Evolutionary conservation across 2,888 invertebrate species (phyloP), one percentile per base, ranked within the genome.

Genomic region (Eilema sororculum): DNA sequence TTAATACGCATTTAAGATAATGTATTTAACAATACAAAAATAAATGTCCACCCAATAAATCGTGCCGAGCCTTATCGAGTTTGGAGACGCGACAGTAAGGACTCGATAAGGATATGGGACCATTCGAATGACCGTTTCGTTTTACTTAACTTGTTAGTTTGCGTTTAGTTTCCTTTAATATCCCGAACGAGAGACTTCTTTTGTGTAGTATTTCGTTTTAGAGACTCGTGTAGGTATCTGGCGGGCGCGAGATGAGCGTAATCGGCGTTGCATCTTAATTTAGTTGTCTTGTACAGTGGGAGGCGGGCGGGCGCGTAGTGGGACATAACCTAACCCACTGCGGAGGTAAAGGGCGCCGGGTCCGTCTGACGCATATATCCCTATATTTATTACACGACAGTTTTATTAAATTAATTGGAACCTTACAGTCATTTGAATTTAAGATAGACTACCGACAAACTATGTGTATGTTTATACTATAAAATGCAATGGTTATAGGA

Each of bases 1-100:
- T 94, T 94, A 94, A 94, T 94, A 93, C 89, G 92, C 92, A 91
- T 95, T 95, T 94, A 94, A 94, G 95, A 95, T 94, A 94, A 94
- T 94, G 93, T 94, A 94, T 94, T 92, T 92, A 89, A 91, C 89
- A 85, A 86, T 89, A 92, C 89, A 91, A 91, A 93, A 94, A 92
- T 92, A 93, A 93, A 93, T 94, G 93, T 91, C 93, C 93, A 91
- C 89, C 90, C 90, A 91, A 95, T 95, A 94, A 94, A 95, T 94
- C 93, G 90, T 89, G 87, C 78, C 81, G 87, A 87, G 86, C 90
- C 91, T 94, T 94, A 94, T 95, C 94, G 90, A 84, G 86, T 90
- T 90, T 89, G 87, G 89, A 90, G 90, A 88, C 88, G 86, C 87
- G 93, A 93, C 94, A 91, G 89, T 92, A 92, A 93, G 90, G 89